Base-by-base conservation (phyloP, 2,797 vertebrate genomes). In the Miichthys miiuy region DNA sequence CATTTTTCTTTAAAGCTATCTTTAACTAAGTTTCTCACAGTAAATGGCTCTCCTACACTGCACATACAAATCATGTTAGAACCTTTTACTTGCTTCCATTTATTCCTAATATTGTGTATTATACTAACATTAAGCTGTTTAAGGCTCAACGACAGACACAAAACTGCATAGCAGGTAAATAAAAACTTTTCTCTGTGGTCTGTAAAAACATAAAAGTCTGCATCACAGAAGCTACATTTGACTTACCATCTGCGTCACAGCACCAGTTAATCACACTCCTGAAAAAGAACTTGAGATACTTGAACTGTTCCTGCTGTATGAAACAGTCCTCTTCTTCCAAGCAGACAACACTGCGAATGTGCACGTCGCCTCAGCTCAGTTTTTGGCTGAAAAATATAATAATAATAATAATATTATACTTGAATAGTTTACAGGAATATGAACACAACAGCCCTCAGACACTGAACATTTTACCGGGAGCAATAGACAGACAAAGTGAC, bases 161-260 rank as follows among this genome's bases (percentile, higher is more conserved):
- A 23, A 1, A 16, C 34, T 38, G 34, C 34, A 38, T 20, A 20
- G 2, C 1, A 21, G 14, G 10, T 42, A 21, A 50, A 42, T 3
- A 18, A 30, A 3, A 65, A 34, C 42, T 41, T 58, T 64, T 55
- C 10, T 60, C 23, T 61, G 46, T 30, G 56, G 20, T 18, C 52
- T 65, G 34, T 34, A 34, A 34, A 34, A 44, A n/a, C n/a, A 41
- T 21, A 46, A 57, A 44, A 70, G 2, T 3, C 18, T 51, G 14
- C 42, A 27, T 56, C 30, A 11, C 56, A 21, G 21, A 48, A 25
- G 60, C 47, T 21, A 47, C 66, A 52, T 75, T 54, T 14, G 48
- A 66, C 47, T 72, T 71, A 52, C 64, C 69, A 81, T 77, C 57
- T 77, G 74, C 63, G 68, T 77, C 44, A 72, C 57, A 81, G 73